A percentile compares a stretch with the other conserved stretches of the same genome.
Conservation (phyloP, 2,797 vertebrate genomes). For the Phoebastria nigripes region DNA sequence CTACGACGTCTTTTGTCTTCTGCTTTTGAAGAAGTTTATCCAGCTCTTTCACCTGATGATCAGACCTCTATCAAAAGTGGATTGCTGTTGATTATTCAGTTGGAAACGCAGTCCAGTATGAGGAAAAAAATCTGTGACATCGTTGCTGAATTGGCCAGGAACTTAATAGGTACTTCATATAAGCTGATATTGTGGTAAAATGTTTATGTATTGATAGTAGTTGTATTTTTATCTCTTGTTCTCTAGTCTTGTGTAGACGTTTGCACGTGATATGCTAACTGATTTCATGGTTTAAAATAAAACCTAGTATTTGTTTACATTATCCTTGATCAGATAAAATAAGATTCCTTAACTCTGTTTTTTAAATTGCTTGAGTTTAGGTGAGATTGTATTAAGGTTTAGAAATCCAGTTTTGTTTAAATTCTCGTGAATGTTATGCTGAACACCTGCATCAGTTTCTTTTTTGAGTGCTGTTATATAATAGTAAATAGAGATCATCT, state of each 20-base stretch:
- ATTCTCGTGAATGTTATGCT: neutral
- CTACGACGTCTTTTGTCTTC: constrained; percentile 92
- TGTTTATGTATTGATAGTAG: neutral
- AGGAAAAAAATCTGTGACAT: constrained; percentile 97
- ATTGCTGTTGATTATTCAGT: constrained; percentile 89
- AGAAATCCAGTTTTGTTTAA: neutral
- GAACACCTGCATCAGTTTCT: neutral
- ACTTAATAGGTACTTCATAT: constrained; percentile 86
- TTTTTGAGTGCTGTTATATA: neutral
- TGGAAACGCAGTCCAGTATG: constrained; percentile 87
- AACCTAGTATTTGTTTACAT: neutral
- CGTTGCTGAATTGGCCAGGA: constrained; percentile 92
- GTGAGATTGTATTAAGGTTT: neutral
- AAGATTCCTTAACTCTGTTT: neutral
- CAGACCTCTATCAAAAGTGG: constrained; percentile 92
- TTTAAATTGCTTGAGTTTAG: neutral
- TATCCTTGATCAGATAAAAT: neutral
- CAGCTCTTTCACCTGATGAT: constrained; percentile 85
- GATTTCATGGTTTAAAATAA: neutral
- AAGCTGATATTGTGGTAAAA: neutral
- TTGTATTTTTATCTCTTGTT: neutral
- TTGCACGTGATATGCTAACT: neutral
- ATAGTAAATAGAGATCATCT: neutral
- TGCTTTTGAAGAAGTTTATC: constrained; percentile 95
- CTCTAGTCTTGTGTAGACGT: neutral